phyloP scores from a whole-genome alignment of 2,888 invertebrate genomes.

The Conops quadrifasciatus region DNA sequence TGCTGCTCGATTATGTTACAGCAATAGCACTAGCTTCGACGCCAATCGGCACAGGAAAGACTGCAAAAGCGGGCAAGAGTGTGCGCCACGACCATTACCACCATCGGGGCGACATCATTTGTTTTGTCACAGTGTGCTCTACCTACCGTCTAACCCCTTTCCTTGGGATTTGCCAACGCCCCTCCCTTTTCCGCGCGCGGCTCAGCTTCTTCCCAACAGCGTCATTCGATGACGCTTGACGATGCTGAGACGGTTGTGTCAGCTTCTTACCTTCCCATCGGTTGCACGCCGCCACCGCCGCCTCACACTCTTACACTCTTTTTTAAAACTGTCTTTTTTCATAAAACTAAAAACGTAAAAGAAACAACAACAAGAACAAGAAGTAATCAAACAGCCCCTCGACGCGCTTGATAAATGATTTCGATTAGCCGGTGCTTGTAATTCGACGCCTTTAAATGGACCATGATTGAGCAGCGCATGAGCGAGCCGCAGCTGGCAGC shows the following conservation, averaged over 20 bases:
- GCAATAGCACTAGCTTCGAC: slow-evolving; percentile 5
- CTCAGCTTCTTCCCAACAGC: not conserved
- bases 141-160: not conserved
- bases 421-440: slow-evolving; percentile 65
- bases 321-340: too few species aligned
- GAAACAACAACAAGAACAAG: slow-evolving; percentile 12
- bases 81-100: slow-evolving; percentile 24
- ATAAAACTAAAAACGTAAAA: too few species aligned
- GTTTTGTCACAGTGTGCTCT: not conserved
- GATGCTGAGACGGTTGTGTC: too few species aligned
- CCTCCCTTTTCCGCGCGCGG: not conserved
- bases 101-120: slow-evolving; percentile 28
- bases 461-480: slow-evolving; percentile 59
- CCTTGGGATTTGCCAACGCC: not conserved
- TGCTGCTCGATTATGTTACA: slow-evolving; percentile 49
- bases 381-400: slow-evolving; percentile 37
- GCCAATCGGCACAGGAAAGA: slow-evolving; percentile 28
- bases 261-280: too few species aligned
- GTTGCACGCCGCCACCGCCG: too few species aligned
- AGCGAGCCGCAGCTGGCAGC: slow-evolving; percentile 44
- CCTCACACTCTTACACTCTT: too few species aligned
- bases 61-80: not conserved
- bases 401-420: slow-evolving; percentile 60
- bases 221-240: not conserved
- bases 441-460: slow-evolving; percentile 66